phyloP scores from a whole-genome alignment of 2,797 vertebrate species.

The Sebastes glaucus region DNA sequence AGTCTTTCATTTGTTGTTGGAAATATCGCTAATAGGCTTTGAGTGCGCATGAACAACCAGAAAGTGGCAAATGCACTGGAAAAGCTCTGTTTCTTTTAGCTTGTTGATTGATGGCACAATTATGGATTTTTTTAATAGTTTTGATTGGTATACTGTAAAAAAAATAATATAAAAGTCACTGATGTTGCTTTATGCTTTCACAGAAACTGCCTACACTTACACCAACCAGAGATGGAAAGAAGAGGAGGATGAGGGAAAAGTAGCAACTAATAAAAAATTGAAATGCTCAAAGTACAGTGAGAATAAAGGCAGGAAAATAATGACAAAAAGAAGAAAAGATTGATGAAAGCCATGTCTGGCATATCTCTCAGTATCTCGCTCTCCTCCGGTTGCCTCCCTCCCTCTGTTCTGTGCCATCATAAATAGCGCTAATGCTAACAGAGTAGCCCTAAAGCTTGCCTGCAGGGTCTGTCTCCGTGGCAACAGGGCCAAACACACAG shows the following conservation, averaged over 20 bases:
- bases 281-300: background rate
- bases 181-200: background rate
- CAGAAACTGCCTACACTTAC: background rate
- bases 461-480: conserved; percentile 64
- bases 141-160: background rate
- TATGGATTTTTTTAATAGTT: conserved; percentile 2
- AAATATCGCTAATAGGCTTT: conserved; percentile 30
- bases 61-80: background rate
- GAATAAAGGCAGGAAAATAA: background rate
- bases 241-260: background rate
- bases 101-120: conserved; percentile 18
- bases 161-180: background rate
- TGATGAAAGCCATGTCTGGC: conserved; percentile 37
- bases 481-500: conserved; percentile 70
- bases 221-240: background rate
- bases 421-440: conserved; percentile 70
- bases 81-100: background rate
- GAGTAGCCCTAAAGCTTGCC: conserved; percentile 56
- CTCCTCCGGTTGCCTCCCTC: conserved; percentile 21
- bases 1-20: conserved; percentile 32
- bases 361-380: conserved; percentile 39
- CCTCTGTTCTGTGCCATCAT: conserved; percentile 51
- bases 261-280: background rate
- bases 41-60: background rate
- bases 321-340: background rate